These are phyloP conservation scores for Osmoderma eremita DNA, from an alignment of 2,888 invertebrate species.

Conservation along the genomic window DNA sequence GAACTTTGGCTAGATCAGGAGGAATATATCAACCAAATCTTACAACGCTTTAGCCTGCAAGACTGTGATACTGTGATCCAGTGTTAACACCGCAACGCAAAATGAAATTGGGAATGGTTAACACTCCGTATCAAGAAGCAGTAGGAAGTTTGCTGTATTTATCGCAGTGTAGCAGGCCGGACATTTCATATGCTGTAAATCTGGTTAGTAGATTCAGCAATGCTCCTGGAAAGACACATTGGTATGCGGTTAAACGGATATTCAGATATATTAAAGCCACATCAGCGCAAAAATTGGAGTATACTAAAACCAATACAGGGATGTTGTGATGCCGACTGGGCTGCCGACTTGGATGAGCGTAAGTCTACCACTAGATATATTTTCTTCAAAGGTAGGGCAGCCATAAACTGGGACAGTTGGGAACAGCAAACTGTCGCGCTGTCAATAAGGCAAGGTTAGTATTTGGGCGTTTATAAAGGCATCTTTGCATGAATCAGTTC, in stretches of 20 bases:
- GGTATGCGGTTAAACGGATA: constrained; percentile 33
- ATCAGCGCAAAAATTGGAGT: background rate
- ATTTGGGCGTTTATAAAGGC: no score
- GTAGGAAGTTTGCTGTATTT: constrained; percentile 26
- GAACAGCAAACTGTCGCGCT: background rate
- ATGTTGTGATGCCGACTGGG: background rate
- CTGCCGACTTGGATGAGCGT: constrained; percentile 1
- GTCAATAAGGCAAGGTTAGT: no score
- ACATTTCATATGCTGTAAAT: constrained; percentile 34
- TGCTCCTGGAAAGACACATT: constrained; percentile 26
- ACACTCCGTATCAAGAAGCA: constrained; percentile 9
- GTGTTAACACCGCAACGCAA: constrained; percentile 1
- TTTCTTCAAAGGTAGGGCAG: no score
- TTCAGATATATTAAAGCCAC: background rate
- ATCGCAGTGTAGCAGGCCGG: constrained; percentile 33
- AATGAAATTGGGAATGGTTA: constrained; percentile 3
- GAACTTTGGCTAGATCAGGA: constrained; percentile 42
- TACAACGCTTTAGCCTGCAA: constrained; percentile 17
- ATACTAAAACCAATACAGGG: background rate
- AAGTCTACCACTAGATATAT: background rate
- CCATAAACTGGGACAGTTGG: background rate
- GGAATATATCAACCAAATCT: constrained; percentile 16
- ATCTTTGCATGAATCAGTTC: no score
- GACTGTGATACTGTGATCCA: constrained; percentile 4
- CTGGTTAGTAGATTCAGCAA: constrained; percentile 30